Evolutionary conservation across 1,140 invertebrate genomes (phyloP), one percentile per base, ranked within the genome.

Genomic region (Parapsyche elsis): DNA sequence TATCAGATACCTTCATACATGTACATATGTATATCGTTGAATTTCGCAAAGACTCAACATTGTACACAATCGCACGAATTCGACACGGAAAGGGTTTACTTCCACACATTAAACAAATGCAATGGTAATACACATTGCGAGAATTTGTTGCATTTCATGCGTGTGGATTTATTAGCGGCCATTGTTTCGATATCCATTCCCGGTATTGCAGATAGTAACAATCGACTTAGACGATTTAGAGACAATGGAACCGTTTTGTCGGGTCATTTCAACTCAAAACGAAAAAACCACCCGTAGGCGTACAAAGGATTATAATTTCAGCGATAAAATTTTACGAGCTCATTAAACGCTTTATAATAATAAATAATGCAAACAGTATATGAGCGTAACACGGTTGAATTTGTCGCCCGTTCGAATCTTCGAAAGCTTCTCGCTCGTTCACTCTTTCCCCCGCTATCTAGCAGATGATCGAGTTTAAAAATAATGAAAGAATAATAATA

Each of bases 401-500:
- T 38, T 38, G 30, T 38, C 30, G 30, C 7, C 1, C 2, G 7
- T 38, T 38, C 30, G 30, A 38, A 7, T 38, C 30, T 38, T 38
- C 7, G 30, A 38, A 38, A 38, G 30, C 30, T n/a, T n/a, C n/a
- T 38, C 30, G 30, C 7, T 38, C 7, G 30, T 7, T 38, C 30
- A 38, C 30, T 38, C 30, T 38, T n/a, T n/a, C n/a, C n/a, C n/a
- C n/a, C n/a, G n/a, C 53, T 44, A 75, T 75, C 74, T 1, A 21
- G 10, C 45, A 49, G 74, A 61, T 61, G 74, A 76, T 76, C 74
- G 45, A 76, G 74, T 59, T 46, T 76, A 76, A 76, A 61, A 76
- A 76, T 76, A 76, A 76, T 76, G 53, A 21, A 21, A n/a, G 57
- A 61, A 59, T 49, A 38, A 38, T 38, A 38, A 38, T 38, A 21